A percentile compares a stretch with the other conserved stretches of the same genome.
Evolutionary conservation across 2,888 invertebrate genomes (phyloP).

Genomic region (Eristalis pertinax): DNA sequence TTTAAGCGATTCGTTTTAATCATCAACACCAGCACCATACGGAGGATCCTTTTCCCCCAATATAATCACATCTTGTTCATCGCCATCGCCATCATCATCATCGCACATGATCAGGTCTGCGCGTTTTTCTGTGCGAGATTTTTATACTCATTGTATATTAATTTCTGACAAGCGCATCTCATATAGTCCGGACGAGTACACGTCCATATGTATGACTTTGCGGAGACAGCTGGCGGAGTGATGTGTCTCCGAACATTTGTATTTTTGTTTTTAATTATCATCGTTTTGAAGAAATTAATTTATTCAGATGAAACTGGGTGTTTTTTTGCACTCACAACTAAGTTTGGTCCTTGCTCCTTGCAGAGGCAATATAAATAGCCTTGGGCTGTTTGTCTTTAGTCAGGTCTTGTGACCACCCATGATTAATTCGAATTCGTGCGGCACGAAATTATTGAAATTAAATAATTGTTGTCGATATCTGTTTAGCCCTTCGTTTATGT

Average conservation of each 20-base stretch:
- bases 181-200: conserved; percentile 1
- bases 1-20: conserved; percentile 57
- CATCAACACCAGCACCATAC: conserved; percentile 47
- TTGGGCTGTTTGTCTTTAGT: neutral
- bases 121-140: conserved; percentile 27
- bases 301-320: conserved; percentile 3
- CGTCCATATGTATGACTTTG: conserved; percentile 2
- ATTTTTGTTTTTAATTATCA: conserved; percentile 65
- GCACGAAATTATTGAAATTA: conserved; percentile 62
- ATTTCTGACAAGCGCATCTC: conserved; percentile 47
- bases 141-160: conserved; percentile 64
- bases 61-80: conserved; percentile 3
- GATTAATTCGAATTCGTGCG: conserved; percentile 65
- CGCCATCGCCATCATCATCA: conserved; percentile 31
- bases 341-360: neutral
- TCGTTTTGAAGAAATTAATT: conserved; percentile 53
- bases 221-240: conserved; percentile 31
- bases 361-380: neutral
- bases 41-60: conserved; percentile 22
- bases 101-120: conserved; percentile 7
- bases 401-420: conserved; percentile 50
- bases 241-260: conserved; percentile 35
- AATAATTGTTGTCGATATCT: conserved; percentile 61
- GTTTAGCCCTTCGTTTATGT: conserved; percentile 60
- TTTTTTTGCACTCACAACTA: conserved; percentile 37